Evolutionary conservation across 2,113 vertebrate species (phyloP).

Genomic region (Shinisaurus crocodilurus): DNA sequence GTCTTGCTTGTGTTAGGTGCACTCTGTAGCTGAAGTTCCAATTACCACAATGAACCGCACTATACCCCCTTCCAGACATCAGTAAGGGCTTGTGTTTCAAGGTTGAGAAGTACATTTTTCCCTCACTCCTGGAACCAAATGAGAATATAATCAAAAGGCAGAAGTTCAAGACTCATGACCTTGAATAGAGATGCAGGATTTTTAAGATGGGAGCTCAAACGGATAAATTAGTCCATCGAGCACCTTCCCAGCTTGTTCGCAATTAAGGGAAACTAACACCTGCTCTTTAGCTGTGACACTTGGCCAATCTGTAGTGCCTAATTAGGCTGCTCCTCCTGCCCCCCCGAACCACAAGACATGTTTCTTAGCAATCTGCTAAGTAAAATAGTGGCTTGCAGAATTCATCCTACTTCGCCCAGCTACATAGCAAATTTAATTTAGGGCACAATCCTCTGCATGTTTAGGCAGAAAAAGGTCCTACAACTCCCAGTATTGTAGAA

Average conservation of each 20-base stretch:
- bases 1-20: neutral
- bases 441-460: no score
- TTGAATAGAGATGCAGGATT: neutral
- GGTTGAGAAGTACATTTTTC: neutral
- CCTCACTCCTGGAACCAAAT: neutral
- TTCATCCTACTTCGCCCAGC: slow-evolving; percentile 13
- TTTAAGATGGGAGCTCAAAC: neutral
- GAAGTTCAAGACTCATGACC: neutral
- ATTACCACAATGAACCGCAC: neutral
- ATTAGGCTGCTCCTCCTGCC: neutral
- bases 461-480: no score
- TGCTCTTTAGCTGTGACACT: slow-evolving; percentile 49
- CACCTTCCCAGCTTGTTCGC: slow-evolving; percentile 34
- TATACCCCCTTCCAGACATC: neutral
- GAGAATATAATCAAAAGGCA: neutral
- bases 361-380: neutral
- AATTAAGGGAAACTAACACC: slow-evolving; percentile 54
- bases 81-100: neutral
- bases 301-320: slow-evolving; percentile 8
- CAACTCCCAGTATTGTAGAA: no score
- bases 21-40: neutral
- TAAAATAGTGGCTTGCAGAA: neutral
- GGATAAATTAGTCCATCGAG: slow-evolving; percentile 14
- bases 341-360: no score
- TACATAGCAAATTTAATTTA: slow-evolving; percentile 28